phyloP scores from a whole-genome alignment of 1,140 invertebrate species.

The Parasteatoda tepidariorum region DNA sequence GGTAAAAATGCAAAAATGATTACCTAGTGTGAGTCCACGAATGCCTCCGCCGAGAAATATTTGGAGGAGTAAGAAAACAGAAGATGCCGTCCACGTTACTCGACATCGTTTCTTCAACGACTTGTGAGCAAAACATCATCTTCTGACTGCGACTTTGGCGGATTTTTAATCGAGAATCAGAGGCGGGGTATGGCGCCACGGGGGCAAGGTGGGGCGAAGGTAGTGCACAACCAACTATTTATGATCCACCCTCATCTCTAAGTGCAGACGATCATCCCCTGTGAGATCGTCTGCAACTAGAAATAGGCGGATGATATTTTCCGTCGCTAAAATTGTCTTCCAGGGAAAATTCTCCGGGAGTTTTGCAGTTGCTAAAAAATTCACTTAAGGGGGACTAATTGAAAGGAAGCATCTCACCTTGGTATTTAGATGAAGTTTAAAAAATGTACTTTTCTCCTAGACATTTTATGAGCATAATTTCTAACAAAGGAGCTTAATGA shows the following conservation, averaged over 20 bases:
- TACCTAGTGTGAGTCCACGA: slow-evolving; percentile 6
- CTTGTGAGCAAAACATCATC: neutral
- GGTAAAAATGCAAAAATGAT: neutral
- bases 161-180: neutral
- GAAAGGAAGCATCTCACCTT: too few species aligned
- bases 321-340: neutral
- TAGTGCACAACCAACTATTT: neutral
- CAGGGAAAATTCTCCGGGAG: neutral
- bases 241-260: neutral
- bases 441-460: too few species aligned
- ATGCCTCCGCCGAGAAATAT: neutral
- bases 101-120: neutral
- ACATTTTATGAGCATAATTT: too few species aligned
- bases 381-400: too few species aligned
- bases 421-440: too few species aligned
- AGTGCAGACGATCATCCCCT: neutral
- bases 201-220: neutral
- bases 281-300: neutral
- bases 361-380: too few species aligned
- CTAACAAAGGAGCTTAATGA: too few species aligned
- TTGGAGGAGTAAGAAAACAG: neutral
- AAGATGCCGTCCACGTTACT: neutral
- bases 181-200: neutral
- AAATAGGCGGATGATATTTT: neutral
- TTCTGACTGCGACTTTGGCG: slow-evolving; percentile 1